Evolutionary conservation across 2,888 invertebrate species (phyloP).

Genomic region (Coecobrya sp.): DNA sequence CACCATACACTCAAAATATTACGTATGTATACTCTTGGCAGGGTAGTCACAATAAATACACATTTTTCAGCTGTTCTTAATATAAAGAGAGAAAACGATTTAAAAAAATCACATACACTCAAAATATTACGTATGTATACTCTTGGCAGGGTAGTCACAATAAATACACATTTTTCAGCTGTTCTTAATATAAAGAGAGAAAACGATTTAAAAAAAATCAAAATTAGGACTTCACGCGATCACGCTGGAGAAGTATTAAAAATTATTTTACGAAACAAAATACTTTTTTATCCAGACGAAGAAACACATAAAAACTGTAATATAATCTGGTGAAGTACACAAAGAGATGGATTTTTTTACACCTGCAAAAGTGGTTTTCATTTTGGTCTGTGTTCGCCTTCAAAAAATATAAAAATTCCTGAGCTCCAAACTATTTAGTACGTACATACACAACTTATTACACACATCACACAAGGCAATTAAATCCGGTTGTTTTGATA

Average conservation of each 20-base stretch:
- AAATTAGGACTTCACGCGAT: slow-evolving; percentile 77
- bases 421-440: slow-evolving; percentile 34
- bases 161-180: slow-evolving; percentile 52
- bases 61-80: slow-evolving; percentile 41
- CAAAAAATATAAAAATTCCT: slow-evolving; percentile 19
- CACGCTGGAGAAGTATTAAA: slow-evolving; percentile 41
- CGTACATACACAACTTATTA: slow-evolving; percentile 25
- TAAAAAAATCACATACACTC: slow-evolving; percentile 37
- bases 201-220: slow-evolving; percentile 41
- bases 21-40: slow-evolving; percentile 3
- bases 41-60: slow-evolving; percentile 46
- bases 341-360: slow-evolving; percentile 49
- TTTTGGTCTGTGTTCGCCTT: slow-evolving; percentile 51
- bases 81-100: background rate
- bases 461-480: slow-evolving; percentile 68
- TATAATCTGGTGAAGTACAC: background rate
- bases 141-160: slow-evolving; percentile 46
- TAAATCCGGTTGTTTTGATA: slow-evolving; percentile 76
- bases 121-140: slow-evolving; percentile 1
- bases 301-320: background rate
- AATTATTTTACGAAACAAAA: slow-evolving; percentile 55
- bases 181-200: background rate
- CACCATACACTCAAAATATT: slow-evolving; percentile 29
- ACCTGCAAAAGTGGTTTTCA: slow-evolving; percentile 75
- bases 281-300: slow-evolving; percentile 35